Percentiles rank a stretch among this genome's conserved stretches.
Conservation (phyloP, 2,888 invertebrate genomes). For the Tholera decimalis region DNA sequence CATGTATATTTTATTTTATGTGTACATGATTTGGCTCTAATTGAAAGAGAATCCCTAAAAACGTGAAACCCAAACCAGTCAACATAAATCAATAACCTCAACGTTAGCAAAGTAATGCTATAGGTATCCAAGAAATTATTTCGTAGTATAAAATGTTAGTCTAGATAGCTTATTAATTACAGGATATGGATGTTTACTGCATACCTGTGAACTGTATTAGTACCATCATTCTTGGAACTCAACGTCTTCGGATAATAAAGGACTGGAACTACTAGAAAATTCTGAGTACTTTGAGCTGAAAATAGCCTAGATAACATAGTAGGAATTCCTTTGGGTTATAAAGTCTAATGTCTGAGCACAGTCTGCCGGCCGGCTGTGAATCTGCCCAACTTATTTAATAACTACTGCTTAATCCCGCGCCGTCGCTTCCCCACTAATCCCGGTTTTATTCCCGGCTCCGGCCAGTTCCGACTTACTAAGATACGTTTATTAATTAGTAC, state of each 20-base stretch:
- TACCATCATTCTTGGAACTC: neutral
- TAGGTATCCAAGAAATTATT: too few species aligned
- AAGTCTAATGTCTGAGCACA: neutral
- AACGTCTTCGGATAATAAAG: neutral
- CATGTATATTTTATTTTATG: too few species aligned
- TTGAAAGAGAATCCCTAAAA: too few species aligned
- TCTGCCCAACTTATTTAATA: conserved; percentile 74
- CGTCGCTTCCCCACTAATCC: conserved; percentile 57
- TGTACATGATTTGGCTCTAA: too few species aligned
- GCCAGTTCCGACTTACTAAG: conserved; percentile 36
- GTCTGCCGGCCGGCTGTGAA: conserved; percentile 33
- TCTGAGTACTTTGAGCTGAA: neutral
- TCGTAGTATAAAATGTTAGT: too few species aligned
- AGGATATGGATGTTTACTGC: neutral
- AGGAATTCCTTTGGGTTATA: neutral
- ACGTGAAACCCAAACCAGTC: too few species aligned
- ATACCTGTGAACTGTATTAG: neutral
- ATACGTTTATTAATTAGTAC: conserved; percentile 58
- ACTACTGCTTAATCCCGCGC: conserved; percentile 68
- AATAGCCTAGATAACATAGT: neutral
- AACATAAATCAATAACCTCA: too few species aligned
- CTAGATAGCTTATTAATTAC: neutral
- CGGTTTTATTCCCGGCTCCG: conserved; percentile 55
- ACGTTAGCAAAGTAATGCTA: too few species aligned
- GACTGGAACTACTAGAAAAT: neutral